Conservation (phyloP, 1,140 invertebrate genomes). For the Dendrolimus kikuchii region DNA sequence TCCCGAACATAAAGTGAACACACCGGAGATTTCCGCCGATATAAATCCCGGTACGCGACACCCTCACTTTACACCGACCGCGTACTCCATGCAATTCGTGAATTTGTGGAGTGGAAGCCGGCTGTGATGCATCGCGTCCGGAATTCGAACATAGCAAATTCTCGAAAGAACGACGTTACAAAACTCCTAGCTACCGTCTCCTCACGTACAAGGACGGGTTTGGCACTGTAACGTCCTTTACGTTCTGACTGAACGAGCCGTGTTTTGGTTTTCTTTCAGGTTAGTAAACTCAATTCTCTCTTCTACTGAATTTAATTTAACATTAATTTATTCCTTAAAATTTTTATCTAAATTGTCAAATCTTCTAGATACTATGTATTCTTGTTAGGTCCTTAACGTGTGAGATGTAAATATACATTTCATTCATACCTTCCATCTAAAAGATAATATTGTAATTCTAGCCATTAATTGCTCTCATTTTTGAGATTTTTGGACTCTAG, state of each 20-base stretch:
- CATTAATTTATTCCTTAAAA: too few relatives aligned
- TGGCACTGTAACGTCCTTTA: neutral
- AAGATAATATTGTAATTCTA: neutral
- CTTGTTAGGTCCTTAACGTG: too few relatives aligned
- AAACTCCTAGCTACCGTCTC: slow-evolving; percentile 2
- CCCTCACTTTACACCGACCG: slow-evolving; percentile 34
- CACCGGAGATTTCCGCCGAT: slow-evolving; percentile 44
- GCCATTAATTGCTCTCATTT: neutral
- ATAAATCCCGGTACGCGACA: slow-evolving; percentile 48
- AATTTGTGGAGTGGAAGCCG: slow-evolving; percentile 41
- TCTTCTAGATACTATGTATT: too few relatives aligned
- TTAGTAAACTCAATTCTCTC: too few relatives aligned
- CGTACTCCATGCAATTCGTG: slow-evolving; percentile 34
- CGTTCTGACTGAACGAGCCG: too few relatives aligned
- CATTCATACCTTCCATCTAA: too few relatives aligned
- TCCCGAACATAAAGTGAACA: slow-evolving; percentile 38
- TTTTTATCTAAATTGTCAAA: too few relatives aligned
- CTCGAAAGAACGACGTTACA: slow-evolving; percentile 6
- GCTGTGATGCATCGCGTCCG: slow-evolving; percentile 10
- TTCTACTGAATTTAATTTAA: too few relatives aligned
- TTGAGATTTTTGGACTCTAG: neutral
- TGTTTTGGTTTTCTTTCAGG: too few relatives aligned
- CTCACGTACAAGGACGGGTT: slow-evolving; percentile 7
- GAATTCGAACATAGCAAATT: slow-evolving; percentile 25
- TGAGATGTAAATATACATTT: too few relatives aligned